Conservation (phyloP, 2,797 vertebrate genomes). For the Eidolon dupreanum region DNA sequence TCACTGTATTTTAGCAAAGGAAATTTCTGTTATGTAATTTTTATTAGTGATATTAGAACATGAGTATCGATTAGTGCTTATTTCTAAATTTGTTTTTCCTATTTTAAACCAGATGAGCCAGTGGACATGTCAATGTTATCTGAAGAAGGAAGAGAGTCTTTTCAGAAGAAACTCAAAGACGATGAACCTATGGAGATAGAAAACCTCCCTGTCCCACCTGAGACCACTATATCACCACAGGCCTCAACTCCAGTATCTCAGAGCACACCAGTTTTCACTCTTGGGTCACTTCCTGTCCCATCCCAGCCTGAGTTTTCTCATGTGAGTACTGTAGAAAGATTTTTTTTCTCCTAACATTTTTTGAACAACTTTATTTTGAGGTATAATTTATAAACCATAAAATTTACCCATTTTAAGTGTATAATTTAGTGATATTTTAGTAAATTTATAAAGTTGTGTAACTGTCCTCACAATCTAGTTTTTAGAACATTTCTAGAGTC, state of each 20-base stretch:
- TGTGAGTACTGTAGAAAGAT: conserved; percentile 83
- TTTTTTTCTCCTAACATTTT: background rate
- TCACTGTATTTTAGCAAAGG: background rate
- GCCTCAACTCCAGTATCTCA: conserved; percentile 91
- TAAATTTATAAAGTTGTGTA: background rate
- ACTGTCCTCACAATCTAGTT: background rate
- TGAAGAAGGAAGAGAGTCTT: conserved; percentile 75
- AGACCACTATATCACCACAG: conserved; percentile 79
- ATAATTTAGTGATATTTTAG: background rate
- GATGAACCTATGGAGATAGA: conserved; percentile 83
- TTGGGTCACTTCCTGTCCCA: conserved; percentile 89
- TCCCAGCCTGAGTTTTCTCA: conserved; percentile 97
- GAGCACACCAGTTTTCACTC: conserved; percentile 85
- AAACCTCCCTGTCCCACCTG: conserved; percentile 41
- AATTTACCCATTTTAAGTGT: background rate
- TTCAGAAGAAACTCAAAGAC: conserved; percentile 69
- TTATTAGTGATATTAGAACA: conserved; percentile 21
- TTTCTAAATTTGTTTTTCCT: conserved; percentile 59
- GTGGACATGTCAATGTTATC: conserved; percentile 87
- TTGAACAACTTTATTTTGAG: background rate
- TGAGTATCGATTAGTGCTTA: conserved; percentile 9
- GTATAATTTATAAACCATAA: background rate
- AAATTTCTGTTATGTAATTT: background rate
- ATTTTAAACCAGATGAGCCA: conserved; percentile 84
- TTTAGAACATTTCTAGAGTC: conserved; percentile 26